Base-by-base conservation (phyloP, 2,888 invertebrate species). In the Sarcophaga subvicina region DNA sequence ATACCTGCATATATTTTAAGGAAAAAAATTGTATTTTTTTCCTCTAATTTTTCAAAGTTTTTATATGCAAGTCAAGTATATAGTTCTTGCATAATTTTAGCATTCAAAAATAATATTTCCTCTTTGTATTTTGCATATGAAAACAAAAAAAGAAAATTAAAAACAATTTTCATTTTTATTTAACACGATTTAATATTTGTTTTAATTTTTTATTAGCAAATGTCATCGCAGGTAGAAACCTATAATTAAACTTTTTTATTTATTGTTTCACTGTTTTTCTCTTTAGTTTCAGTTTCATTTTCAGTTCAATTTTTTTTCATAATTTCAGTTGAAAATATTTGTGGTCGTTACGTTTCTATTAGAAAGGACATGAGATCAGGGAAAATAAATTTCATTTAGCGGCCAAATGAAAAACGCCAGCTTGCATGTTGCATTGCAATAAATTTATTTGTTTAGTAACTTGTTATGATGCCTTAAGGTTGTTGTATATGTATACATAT, bases 351-450 rank as follows among this genome's bases (percentile, higher is more conserved):
- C 17, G 54, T 54, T 54, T 54, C 54, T 17, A 54, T 54, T 14
- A 54, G 17, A 54, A 54, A 54, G 37, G 2, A 37, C 37, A 37
- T 37, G 37, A 37, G 8, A 37, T 6, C 10, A 10, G 8, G 3
- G 8, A 37, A 37, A 37, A 37, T 37, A 37, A 37, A 37, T 37
- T 37, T 37, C 17, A 17, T 54, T 54, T 54, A 54, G 17, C 5
- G 17, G 54, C 54, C 14, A 63, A 47, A 62, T 22, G 27, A 22
- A 90, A 90, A 91, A 92, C 91, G 91, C 90, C 88, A 91, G 90
- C 88, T 91, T 89, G 92, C 91, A 90, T 91, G 91, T 90, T 89
- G 80, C 64, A 25, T 71, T 25, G 73, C 78, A 79, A 88, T 88
- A 88, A 88, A 88, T 88, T 81, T 78, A 69, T 72, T 69, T 69